A percentile compares a stretch with the other conserved stretches of the same genome.
phyloP scores from a whole-genome alignment of 2,113 vertebrate genomes.

The Phrynosoma blainvillii region DNA sequence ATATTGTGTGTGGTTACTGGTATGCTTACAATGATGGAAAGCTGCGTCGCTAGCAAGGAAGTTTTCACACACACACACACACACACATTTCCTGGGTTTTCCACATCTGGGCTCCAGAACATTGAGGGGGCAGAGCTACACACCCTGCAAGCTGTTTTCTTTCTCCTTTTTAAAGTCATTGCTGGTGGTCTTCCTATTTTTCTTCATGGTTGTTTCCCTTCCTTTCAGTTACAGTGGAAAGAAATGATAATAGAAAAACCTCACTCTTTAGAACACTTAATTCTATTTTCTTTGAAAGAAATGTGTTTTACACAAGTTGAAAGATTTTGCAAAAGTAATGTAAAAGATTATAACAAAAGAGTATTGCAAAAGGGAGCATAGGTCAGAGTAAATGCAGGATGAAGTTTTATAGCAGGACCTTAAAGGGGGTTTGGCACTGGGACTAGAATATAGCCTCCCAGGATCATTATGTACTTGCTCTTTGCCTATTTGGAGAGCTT shows the following conservation, averaged over 20 bases:
- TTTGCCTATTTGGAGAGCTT: no score
- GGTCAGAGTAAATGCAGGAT: no score
- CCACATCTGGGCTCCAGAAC: slow-evolving; percentile 73
- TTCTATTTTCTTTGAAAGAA: neutral
- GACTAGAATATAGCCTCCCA: no score
- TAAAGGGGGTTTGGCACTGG: no score
- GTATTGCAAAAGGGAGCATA: no score
- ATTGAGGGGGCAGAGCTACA: slow-evolving; percentile 46
- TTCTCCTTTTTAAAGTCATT: neutral
- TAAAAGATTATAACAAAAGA: no score
- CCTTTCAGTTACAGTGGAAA: slow-evolving; percentile 63
- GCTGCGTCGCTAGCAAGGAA: slow-evolving; percentile 47
- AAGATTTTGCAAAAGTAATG: no score
- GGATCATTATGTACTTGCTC: no score
- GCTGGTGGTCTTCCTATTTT: slow-evolving; percentile 60
- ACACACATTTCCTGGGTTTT: slow-evolving; percentile 44
- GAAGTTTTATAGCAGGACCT: no score
- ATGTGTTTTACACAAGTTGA: neutral
- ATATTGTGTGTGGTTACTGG: slow-evolving; percentile 11
- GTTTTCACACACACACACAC: slow-evolving; percentile 43
- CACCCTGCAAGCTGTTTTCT: slow-evolving; percentile 53
- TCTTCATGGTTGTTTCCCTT: slow-evolving; percentile 54
- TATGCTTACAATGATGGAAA: slow-evolving; percentile 48
- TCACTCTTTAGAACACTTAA: slow-evolving; percentile 60
- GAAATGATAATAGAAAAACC: slow-evolving; percentile 56